Conservation (phyloP, 2,797 vertebrate species). For the Trachurus trachurus region DNA sequence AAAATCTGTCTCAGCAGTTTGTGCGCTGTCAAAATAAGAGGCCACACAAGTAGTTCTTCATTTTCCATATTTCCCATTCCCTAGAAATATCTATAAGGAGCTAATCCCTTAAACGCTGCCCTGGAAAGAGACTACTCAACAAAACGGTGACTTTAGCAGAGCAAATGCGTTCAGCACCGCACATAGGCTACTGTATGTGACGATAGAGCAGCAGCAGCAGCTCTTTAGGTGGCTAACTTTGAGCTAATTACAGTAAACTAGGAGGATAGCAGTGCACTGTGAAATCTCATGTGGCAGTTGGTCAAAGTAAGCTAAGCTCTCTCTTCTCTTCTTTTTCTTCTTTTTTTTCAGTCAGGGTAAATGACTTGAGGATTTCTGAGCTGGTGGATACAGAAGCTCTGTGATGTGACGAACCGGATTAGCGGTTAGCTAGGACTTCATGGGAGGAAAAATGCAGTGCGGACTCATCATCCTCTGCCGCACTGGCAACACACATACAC, state of each 20-base stretch:
- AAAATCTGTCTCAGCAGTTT: too few species aligned
- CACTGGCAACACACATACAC: slow-evolving; percentile 26
- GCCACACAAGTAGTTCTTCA: background rate
- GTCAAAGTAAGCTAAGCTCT: slow-evolving; percentile 70
- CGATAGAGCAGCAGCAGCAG: slow-evolving; percentile 23
- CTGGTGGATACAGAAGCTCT: slow-evolving; percentile 72
- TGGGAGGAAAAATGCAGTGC: slow-evolving; percentile 47
- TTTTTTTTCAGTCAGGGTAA: slow-evolving; percentile 55
- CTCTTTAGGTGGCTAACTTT: slow-evolving; percentile 43
- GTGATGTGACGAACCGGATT: slow-evolving; percentile 84
- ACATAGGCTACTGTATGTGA: slow-evolving; percentile 5
- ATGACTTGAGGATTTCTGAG: slow-evolving; percentile 79
- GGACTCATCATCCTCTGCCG: slow-evolving; percentile 41
- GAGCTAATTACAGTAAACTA: slow-evolving; percentile 71
- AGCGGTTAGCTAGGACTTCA: slow-evolving; percentile 69
- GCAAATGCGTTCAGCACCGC: background rate
- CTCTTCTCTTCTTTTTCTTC: slow-evolving; percentile 48
- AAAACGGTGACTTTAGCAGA: slow-evolving; percentile 25
- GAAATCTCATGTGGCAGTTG: slow-evolving; percentile 80
- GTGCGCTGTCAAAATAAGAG: too few species aligned
- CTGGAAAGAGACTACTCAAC: slow-evolving; percentile 26
- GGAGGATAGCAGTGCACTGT: slow-evolving; percentile 53
- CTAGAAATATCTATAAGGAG: slow-evolving; percentile 7
- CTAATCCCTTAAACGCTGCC: slow-evolving; percentile 12
- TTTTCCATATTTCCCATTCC: slow-evolving; percentile 1